A percentile compares a stretch with the other conserved stretches of the same genome.
Evolutionary conservation across 2,797 vertebrate genomes (phyloP).

Genomic region (Sebastolobus alascanus): DNA sequence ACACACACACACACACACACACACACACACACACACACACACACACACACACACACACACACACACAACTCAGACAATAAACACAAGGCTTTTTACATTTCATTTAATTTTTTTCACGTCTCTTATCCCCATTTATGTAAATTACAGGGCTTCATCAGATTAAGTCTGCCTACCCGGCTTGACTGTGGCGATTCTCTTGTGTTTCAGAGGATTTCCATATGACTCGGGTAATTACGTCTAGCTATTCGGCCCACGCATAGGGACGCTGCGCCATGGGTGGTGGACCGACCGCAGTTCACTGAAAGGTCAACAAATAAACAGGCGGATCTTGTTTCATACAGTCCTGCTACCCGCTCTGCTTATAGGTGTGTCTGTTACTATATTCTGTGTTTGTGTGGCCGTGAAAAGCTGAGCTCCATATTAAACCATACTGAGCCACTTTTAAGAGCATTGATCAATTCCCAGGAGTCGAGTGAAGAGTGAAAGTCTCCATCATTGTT

Average conservation of each 20-base stretch:
- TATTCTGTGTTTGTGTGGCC: constrained; percentile 11
- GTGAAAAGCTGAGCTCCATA: constrained; percentile 17
- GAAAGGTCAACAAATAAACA: constrained; percentile 80
- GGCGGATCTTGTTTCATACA: constrained; percentile 59
- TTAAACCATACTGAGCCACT: constrained; percentile 30
- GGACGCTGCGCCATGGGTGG: constrained; percentile 64
- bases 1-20: constrained; percentile 5
- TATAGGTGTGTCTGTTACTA: constrained; percentile 24
- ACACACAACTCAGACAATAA: constrained; percentile 53
- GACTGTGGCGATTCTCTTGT: constrained; percentile 53
- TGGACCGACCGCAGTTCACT: constrained; percentile 64
- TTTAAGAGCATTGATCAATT: constrained; percentile 67
- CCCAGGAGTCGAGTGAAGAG: constrained; percentile 49
- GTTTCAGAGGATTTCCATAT: constrained; percentile 67
- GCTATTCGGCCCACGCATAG: constrained; percentile 47
- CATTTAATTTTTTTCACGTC: constrained; percentile 48
- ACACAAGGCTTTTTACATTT: constrained; percentile 61
- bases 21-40: constrained; percentile 13
- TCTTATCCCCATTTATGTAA: constrained; percentile 66
- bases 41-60: background rate
- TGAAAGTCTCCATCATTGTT: constrained; percentile 57
- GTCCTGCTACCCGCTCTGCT: constrained; percentile 29
- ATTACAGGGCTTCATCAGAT: constrained; percentile 71
- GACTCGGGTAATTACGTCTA: constrained; percentile 56
- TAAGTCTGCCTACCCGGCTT: constrained; percentile 51